A percentile compares a stretch with the other conserved stretches of the same genome.
Evolutionary conservation across 2,888 invertebrate genomes (phyloP).

Genomic region (Graphium colonna): DNA sequence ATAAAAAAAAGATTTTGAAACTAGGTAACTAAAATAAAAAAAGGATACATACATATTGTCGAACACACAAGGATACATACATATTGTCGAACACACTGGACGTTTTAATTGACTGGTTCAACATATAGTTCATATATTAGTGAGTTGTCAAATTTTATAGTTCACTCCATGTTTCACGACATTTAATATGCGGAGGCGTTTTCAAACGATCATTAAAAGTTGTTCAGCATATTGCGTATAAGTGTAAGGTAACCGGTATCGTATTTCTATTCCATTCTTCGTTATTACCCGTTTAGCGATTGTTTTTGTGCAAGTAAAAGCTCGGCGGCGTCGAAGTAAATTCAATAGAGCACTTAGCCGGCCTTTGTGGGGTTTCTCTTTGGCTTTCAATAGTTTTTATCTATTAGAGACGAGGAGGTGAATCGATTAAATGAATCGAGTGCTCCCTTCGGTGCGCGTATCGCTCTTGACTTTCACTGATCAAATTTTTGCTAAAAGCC

Average conservation of each 20-base stretch:
- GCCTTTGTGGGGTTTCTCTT: slow-evolving; percentile 24
- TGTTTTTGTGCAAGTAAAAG: slow-evolving; percentile 24
- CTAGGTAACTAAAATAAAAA: too few relatives aligned
- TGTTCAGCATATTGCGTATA: background rate
- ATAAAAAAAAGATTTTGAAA: too few relatives aligned
- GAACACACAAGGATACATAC: too few relatives aligned
- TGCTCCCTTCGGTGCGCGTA: slow-evolving; percentile 47
- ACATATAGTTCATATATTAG: slow-evolving; percentile 22
- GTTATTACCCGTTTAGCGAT: slow-evolving; percentile 18
- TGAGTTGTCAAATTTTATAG: slow-evolving; percentile 21
- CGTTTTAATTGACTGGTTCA: slow-evolving; percentile 19
- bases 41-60: too few relatives aligned
- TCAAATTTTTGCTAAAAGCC: slow-evolving; percentile 79
- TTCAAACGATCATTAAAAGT: slow-evolving; percentile 16
- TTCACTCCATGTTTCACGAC: slow-evolving; percentile 5
- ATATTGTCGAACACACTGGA: too few relatives aligned
- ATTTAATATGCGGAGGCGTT: slow-evolving; percentile 1
- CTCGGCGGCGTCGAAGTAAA: slow-evolving; percentile 14
- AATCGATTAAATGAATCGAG: slow-evolving; percentile 52
- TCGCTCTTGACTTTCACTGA: slow-evolving; percentile 72
- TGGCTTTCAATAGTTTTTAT: slow-evolving; percentile 27
- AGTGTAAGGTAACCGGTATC: slow-evolving; percentile 13
- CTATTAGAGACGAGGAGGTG: slow-evolving; percentile 32
- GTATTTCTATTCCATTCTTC: slow-evolving; percentile 10
- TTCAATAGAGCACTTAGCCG: slow-evolving; percentile 18